phyloP scores from a whole-genome alignment of 1,140 invertebrate genomes.

The Formica selysi region DNA sequence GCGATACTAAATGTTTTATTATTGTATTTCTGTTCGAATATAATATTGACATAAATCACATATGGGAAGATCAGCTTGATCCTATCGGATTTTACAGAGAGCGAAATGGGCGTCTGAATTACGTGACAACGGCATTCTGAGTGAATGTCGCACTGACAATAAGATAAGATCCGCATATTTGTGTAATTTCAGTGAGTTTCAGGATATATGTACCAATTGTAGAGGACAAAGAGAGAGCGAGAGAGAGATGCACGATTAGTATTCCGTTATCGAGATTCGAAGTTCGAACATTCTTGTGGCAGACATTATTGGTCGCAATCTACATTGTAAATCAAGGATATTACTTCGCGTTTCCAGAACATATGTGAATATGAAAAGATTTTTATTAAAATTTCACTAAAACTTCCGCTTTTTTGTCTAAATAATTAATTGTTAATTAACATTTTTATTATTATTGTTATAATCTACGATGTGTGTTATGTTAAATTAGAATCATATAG shows the following conservation, averaged over 20 bases:
- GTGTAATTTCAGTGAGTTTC: not conserved
- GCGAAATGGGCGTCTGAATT: slow-evolving; percentile 2
- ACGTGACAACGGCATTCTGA: slow-evolving; percentile 6
- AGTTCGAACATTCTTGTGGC: not conserved
- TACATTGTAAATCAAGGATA: not conserved
- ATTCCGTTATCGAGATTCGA: slow-evolving; percentile 22
- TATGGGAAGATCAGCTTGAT: not conserved
- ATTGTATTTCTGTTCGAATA: not conserved
- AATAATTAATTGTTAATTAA: too few relatives aligned
- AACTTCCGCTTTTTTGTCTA: not conserved
- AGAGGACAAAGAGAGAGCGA: not conserved
- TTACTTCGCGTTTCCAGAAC: not conserved
- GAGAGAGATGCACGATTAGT: not conserved
- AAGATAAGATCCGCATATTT: slow-evolving; percentile 3
- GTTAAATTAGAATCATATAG: not conserved
- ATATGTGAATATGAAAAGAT: not conserved
- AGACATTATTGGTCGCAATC: not conserved
- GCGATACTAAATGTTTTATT: not conserved
- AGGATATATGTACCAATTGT: not conserved
- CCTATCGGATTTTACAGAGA: not conserved
- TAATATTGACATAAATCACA: slow-evolving; percentile 10
- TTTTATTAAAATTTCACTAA: not conserved
- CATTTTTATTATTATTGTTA: too few relatives aligned
- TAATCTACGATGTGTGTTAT: too few relatives aligned
- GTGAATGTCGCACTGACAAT: not conserved